Evolutionary conservation across 64 coral and sea anemone species (phyloP).

Genomic region (Montipora cactus): DNA sequence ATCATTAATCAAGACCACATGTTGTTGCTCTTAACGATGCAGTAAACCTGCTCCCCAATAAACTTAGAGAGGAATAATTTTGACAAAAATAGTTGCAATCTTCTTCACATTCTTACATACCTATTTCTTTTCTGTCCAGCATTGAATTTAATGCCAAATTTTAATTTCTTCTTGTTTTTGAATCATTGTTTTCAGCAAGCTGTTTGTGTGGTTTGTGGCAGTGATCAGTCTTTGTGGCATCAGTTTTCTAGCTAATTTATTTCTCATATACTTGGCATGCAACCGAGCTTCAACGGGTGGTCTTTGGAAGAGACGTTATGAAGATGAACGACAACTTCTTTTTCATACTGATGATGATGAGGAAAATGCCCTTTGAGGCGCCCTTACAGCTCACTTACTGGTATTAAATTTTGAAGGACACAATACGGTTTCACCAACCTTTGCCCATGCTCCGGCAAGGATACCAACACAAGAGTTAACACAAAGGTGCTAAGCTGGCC

Average conservation of each 20-base stretch:
- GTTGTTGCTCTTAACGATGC: no score
- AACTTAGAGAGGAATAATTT: no score
- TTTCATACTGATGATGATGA: slow-evolving; percentile 79
- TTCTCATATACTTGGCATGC: slow-evolving; percentile 84
- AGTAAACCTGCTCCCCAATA: no score
- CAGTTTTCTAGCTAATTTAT: slow-evolving; percentile 77
- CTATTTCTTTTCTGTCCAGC: no score
- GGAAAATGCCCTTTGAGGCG: neutral
- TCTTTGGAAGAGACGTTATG: slow-evolving; percentile 1
- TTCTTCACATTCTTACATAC: no score
- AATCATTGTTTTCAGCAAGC: slow-evolving; percentile 64
- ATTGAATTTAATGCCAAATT: neutral
- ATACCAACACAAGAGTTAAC: no score
- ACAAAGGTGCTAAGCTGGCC: no score
- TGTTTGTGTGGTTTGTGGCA: slow-evolving; percentile 90
- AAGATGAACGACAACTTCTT: slow-evolving; percentile 66
- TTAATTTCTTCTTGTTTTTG: neutral
- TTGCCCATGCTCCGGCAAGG: no score
- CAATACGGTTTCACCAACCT: no score
- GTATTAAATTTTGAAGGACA: neutral
- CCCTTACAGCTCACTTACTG: neutral
- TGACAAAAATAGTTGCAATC: no score
- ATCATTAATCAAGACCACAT: no score
- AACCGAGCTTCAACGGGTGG: slow-evolving; percentile 30
- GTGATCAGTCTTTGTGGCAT: slow-evolving; percentile 74